Evolutionary conservation across 2,888 invertebrate genomes (phyloP), one percentile per base, ranked within the genome.

Genomic region (Callyntrura guangdongensis): DNA sequence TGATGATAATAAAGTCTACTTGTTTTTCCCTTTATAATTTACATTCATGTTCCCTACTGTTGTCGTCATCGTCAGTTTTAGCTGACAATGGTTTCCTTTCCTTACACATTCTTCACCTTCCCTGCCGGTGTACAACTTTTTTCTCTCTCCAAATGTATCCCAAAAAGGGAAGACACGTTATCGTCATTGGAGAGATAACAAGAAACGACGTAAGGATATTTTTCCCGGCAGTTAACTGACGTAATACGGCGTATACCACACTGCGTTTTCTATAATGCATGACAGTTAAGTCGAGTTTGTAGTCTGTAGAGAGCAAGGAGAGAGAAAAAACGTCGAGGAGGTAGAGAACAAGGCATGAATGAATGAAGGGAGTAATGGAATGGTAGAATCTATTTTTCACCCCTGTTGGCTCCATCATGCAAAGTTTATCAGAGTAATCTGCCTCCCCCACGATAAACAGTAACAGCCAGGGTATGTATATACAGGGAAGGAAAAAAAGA

Each of bases 391-490:
- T 91, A 93, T 93, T 93, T 93, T 93, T 93, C 93, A 92, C 92
- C 93, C 93, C 92, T 91, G 92, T 86, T 84, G 91, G 89, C 83
- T 92, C 89, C 93, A 93, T 94, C 94, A 94, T 94, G 94, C 93
- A 93, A 94, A 94, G 92, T 94, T 94, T 93, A 94, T 94, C 93
- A 94, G 93, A 91, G 91, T 93, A 93, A 94, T 94, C 94, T 94
- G 86, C 92, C 90, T 93, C 89, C 93, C 92, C 91, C 79, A 83
- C 53, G 67, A 47, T 67, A 69, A 84, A 84, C 82, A 89, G 77
- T 20, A 91, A 84, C 25, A 53, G 20, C 36, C 69, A 45, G 36
- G 36, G 36, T 6, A 36, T 36, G 20, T 25, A 61, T 74, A 17
- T 56, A 77, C 20, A 86, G 0, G 36, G 20, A 27, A 59, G 9